phyloP scores from a whole-genome alignment of 2,888 invertebrate species.

The Tiphia femorata region DNA sequence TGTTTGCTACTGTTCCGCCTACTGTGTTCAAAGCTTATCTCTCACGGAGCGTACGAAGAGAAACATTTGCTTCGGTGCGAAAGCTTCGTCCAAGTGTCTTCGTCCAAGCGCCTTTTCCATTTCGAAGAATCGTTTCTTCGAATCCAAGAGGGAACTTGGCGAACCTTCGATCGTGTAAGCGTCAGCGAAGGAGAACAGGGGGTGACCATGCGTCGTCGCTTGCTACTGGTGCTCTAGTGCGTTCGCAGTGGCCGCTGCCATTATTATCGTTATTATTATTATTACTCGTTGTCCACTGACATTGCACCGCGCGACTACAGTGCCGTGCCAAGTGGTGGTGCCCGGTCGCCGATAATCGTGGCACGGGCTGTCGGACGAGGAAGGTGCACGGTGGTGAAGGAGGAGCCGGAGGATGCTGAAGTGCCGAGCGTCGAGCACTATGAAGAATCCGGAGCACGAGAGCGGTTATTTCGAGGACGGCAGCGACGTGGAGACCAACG shows the following conservation, averaged over 20 bases:
- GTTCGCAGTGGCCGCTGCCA: not conserved
- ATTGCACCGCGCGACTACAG: not conserved
- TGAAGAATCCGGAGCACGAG: slow-evolving; percentile 80
- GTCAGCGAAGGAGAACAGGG: not conserved
- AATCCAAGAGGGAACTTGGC: too few relatives aligned
- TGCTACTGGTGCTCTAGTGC: slow-evolving; percentile 8
- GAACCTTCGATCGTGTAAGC: too few relatives aligned
- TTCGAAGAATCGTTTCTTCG: too few relatives aligned
- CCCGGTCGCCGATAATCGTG: too few relatives aligned
- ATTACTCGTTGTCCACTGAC: slow-evolving; percentile 8
- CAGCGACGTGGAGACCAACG: slow-evolving; percentile 64
- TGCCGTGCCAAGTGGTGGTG: not conserved
- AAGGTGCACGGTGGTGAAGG: not conserved
- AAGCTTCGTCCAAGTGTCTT: too few relatives aligned
- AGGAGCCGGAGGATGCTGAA: slow-evolving; percentile 13
- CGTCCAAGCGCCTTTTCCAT: too few relatives aligned
- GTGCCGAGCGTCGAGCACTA: slow-evolving; percentile 9
- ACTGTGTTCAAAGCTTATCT: too few relatives aligned
- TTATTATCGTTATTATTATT: slow-evolving; percentile 2
- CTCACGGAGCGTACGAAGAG: too few relatives aligned
- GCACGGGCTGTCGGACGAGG: too few relatives aligned
- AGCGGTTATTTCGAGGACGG: slow-evolving; percentile 88
- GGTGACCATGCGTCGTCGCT: slow-evolving; percentile 15
- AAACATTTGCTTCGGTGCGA: too few relatives aligned
- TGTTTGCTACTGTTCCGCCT: too few relatives aligned